Evolutionary conservation across 2,113 vertebrate species (phyloP).

Genomic region (Cyanoliseus patagonus): DNA sequence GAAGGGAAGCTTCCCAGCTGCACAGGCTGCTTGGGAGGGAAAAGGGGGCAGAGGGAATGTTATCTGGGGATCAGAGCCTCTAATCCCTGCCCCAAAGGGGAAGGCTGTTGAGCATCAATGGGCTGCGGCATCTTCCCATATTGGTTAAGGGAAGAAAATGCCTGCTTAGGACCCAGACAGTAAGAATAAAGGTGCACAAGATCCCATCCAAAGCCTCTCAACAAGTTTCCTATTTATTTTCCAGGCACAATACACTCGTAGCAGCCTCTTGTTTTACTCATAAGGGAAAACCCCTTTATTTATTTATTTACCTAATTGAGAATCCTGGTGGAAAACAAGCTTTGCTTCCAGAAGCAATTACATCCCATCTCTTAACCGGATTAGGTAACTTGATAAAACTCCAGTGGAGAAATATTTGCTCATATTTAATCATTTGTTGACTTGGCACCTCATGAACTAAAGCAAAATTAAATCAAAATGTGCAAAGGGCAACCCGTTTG

Average conservation of each 20-base stretch:
- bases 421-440: constrained; percentile 64
- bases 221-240: not conserved
- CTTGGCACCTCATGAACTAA: constrained; percentile 43
- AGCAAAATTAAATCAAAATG: constrained; percentile 53
- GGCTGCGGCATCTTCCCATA: not conserved
- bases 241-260: not conserved
- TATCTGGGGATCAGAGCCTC: not conserved
- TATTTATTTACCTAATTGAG: not conserved
- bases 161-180: accelerated
- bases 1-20: not conserved
- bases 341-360: constrained; percentile 34
- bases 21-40: accelerated
- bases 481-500: constrained; percentile 47
- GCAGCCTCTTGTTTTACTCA: not conserved
- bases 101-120: not conserved
- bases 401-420: constrained; percentile 54
- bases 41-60: not conserved
- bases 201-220: not conserved
- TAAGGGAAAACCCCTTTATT: not conserved
- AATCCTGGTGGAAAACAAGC: constrained; percentile 9
- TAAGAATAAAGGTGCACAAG: not conserved
- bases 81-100: not conserved
- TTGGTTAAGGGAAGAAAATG: accelerated
- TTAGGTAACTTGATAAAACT: constrained; percentile 60
- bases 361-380: constrained; percentile 33